Base-by-base conservation (phyloP, 1,140 invertebrate species). In the Psilanteris sp. region DNA sequence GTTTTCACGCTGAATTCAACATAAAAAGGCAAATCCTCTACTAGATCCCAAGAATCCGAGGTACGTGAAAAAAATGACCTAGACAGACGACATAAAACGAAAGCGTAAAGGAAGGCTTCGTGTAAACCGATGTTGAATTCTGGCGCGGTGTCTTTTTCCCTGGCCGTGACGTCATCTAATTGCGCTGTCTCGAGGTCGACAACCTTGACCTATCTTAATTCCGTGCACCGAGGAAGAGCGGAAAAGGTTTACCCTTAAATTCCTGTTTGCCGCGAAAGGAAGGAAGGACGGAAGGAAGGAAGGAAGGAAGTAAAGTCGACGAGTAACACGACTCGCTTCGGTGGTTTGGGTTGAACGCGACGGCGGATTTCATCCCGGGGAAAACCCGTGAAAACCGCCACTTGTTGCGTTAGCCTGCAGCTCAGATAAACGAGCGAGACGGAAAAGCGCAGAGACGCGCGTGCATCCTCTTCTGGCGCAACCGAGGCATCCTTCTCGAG, bases 331-430 rank as follows among this genome's bases (percentile, higher is more conserved):
- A 50, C 34, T 62, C 43, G 31, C 14, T 46, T 44, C 55, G 66
- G 78, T 78, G 82, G 81, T 81, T 81, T 82, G 83, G 78, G 82
- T 81, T 67, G 79, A 70, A 77, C 54, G 71, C 80, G 80, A 73
- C 75, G 79, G 74, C 79, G 81, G 83, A 80, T 84, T 86, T 86
- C 87, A 85, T 86, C 80, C 84, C 82, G 64, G 78, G 83, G 83
- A 88, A 88, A 88, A 88, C 79, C 85, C 85, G 85, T 87, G 87
- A 88, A 88, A 88, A 88, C 85, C 83, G 80, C 87, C 87, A 88
- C 87, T 88, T 88, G 87, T 88, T 88, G 87, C 87, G 52, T 83
- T 83, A 84, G 79, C 83, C 82, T 80, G 74, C 76, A 82, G 81
- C 79, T 81, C 74, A 74, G 79, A 81, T 76, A 46, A 79, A 71